A percentile compares a stretch with the other conserved stretches of the same genome.
Conservation (phyloP, 2,797 vertebrate species). For the Melanotaenia maccullochi region DNA sequence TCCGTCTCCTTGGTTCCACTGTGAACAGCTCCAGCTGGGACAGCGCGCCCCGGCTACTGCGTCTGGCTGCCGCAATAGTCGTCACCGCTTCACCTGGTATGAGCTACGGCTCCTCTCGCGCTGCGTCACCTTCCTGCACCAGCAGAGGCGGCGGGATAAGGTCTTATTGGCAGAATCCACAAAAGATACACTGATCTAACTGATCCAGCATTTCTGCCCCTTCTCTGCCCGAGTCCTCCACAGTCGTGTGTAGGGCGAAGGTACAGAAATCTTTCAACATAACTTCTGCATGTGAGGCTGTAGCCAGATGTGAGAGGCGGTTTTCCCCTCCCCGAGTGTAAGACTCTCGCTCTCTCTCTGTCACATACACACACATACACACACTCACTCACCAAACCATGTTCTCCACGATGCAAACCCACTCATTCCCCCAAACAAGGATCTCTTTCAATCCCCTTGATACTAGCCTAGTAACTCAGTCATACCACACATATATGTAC, state of each 20-base stretch:
- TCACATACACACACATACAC: conserved; percentile 28
- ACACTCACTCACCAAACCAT: conserved; percentile 38
- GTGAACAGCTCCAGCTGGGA: conserved; percentile 15
- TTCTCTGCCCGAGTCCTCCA: not conserved
- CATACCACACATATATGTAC: conserved; percentile 25
- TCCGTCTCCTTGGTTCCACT: conserved; percentile 37
- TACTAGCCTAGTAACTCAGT: conserved; percentile 40
- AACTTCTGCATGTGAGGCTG: conserved; percentile 58
- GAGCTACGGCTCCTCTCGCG: conserved; percentile 35
- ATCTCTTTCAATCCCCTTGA: conserved; percentile 71
- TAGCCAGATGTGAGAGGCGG: conserved; percentile 76
- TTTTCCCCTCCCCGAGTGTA: conserved; percentile 28
- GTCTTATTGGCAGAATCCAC: conserved; percentile 7
- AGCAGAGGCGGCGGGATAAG: conserved; percentile 35
- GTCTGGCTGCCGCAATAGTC: conserved; percentile 74
- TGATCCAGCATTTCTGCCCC: conserved; percentile 16
- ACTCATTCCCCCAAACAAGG: conserved; percentile 74
- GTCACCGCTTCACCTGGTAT: conserved; percentile 73
- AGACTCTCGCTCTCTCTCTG: conserved; percentile 35
- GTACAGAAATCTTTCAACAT: conserved; percentile 41
- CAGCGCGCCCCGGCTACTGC: conserved; percentile 40
- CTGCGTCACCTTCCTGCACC: conserved; percentile 82
- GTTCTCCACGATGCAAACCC: conserved; percentile 56
- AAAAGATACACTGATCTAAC: not conserved
- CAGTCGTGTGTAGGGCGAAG: conserved; percentile 19